phyloP scores from a whole-genome alignment of 2,113 vertebrate species.

The Narcine bancroftii region DNA sequence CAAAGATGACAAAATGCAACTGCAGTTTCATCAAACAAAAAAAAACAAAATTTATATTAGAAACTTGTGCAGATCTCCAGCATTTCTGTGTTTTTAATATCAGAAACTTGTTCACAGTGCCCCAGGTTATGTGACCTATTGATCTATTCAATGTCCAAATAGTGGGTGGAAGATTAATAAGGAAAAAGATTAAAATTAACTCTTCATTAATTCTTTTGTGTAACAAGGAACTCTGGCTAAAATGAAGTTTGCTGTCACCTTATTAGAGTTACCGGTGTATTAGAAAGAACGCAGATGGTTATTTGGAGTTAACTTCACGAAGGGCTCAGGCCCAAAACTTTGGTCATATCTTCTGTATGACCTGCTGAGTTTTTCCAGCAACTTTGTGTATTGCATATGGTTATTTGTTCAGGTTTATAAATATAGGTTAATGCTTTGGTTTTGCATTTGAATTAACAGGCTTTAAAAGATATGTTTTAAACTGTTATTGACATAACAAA shows the following conservation, averaged over 20 bases:
- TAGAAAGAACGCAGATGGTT: not conserved
- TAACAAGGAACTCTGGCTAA: not conserved
- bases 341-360: too few relatives aligned
- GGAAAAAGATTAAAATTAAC: not conserved
- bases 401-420: not conserved
- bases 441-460: not conserved
- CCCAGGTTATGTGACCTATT: not conserved
- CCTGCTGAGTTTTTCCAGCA: too few relatives aligned
- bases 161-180: not conserved
- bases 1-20: not conserved
- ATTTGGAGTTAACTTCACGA: too few relatives aligned
- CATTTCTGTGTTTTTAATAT: too few relatives aligned
- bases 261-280: not conserved
- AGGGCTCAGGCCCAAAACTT: too few relatives aligned
- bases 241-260: not conserved
- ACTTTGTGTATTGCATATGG: too few relatives aligned
- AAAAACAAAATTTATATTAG: too few relatives aligned
- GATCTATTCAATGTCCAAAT: not conserved
- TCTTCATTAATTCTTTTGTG: not conserved
- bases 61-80: not conserved
- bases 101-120: not conserved
- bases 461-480: constrained; percentile 6
- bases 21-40: not conserved
- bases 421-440: constrained; percentile 8
- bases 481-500: not conserved